Conservation (phyloP, 1,140 invertebrate genomes). For the Bombus pascuorum region DNA sequence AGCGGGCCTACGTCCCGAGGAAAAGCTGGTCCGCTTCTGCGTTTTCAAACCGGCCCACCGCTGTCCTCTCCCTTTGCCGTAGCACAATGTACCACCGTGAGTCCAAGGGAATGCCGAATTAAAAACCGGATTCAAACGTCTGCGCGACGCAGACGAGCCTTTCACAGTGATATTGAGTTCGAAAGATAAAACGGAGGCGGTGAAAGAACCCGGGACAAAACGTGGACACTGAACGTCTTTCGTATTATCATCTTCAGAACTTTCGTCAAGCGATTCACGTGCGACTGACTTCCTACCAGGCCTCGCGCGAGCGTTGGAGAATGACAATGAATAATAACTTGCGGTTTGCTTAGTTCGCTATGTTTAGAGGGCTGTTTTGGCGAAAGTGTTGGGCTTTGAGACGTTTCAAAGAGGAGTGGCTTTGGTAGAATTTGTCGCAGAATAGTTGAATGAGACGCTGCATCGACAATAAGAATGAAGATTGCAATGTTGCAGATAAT, state of each 20-base stretch:
- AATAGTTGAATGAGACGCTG: background rate
- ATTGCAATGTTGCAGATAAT: background rate
- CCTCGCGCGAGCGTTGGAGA: background rate
- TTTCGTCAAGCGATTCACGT: background rate
- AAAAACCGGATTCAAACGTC: conserved; percentile 37
- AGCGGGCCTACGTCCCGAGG: conserved; percentile 1
- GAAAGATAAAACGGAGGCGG: background rate
- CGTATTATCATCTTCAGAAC: conserved; percentile 1
- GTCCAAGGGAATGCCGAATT: conserved; percentile 30
- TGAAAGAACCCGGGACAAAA: background rate
- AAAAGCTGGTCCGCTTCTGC: conserved; percentile 30
- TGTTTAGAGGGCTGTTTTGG: background rate
- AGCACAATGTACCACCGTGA: conserved; percentile 7
- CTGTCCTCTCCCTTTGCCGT: background rate
- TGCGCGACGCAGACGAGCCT: background rate
- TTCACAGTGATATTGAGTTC: conserved; percentile 31
- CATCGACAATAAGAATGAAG: too few species aligned
- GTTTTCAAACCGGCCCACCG: conserved; percentile 3
- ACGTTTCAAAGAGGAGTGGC: background rate
- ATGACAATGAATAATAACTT: background rate
- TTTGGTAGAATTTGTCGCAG: background rate
- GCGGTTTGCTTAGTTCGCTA: background rate
- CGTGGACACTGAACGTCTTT: background rate
- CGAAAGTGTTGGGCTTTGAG: background rate
- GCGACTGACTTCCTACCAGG: too few species aligned